phyloP scores from a whole-genome alignment of 1,140 invertebrate species.

The Polypedilum pembai region DNA sequence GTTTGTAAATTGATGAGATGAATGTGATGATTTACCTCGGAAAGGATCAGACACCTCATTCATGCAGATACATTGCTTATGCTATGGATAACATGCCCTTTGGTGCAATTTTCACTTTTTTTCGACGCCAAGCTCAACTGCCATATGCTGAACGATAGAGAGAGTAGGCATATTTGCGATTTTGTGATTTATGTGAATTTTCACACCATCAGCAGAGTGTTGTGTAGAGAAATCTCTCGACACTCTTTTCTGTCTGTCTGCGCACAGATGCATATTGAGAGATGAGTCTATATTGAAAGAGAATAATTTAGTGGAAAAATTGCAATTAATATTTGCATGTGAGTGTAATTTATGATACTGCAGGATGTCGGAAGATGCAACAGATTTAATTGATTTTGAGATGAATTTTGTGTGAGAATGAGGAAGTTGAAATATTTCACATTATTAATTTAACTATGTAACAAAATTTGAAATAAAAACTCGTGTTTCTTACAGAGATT shows the following conservation, averaged over 20 bases:
- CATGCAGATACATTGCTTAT: not conserved
- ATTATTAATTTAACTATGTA: too few relatives aligned
- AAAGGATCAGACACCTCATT: slow-evolving; percentile 15
- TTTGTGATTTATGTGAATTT: not conserved
- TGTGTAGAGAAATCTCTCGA: not conserved
- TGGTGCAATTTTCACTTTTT: not conserved
- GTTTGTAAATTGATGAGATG: slow-evolving; percentile 28
- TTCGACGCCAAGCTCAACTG: not conserved
- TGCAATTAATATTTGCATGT: not conserved
- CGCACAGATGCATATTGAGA: not conserved
- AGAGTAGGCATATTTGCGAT: not conserved
- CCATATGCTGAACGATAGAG: not conserved
- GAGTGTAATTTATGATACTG: too few relatives aligned
- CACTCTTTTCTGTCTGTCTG: not conserved
- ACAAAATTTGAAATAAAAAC: too few relatives aligned
- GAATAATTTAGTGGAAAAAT: slow-evolving; percentile 7
- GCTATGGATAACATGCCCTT: slow-evolving; percentile 11
- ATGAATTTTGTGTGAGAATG: too few relatives aligned
- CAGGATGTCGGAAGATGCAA: too few relatives aligned
- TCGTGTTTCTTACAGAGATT: too few relatives aligned
- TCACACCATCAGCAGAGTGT: not conserved
- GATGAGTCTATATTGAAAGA: not conserved
- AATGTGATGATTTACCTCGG: slow-evolving; percentile 25
- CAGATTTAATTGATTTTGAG: too few relatives aligned
- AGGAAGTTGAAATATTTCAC: too few relatives aligned